phyloP scores from a whole-genome alignment of 2,888 invertebrate genomes.

The Lasius platythorax region DNA sequence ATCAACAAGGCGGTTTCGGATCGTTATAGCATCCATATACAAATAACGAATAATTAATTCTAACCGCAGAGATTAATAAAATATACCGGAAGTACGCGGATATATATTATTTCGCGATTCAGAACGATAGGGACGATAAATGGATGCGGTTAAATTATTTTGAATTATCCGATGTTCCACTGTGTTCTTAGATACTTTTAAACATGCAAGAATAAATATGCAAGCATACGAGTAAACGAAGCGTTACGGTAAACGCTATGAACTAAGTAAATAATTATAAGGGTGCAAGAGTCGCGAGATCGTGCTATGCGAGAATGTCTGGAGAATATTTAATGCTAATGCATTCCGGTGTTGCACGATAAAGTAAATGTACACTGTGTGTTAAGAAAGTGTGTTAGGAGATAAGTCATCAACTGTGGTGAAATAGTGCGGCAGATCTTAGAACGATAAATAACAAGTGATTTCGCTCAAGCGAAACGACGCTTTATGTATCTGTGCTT shows the following conservation, averaged over 20 bases:
- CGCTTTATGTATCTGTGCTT: neutral
- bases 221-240: conserved; percentile 16
- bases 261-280: conserved; percentile 38
- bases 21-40: conserved; percentile 10
- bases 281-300: neutral
- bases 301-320: conserved; percentile 6
- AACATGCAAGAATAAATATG: conserved; percentile 37
- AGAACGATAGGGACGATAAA: neutral
- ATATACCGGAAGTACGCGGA: neutral
- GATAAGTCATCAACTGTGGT: conserved; percentile 8
- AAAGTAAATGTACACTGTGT: conserved; percentile 5
- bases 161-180: neutral
- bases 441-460: conserved; percentile 1
- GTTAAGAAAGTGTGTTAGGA: neutral
- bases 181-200: neutral
- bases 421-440: neutral
- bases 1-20: conserved; percentile 4
- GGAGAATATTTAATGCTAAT: conserved; percentile 42
- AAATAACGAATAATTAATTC: conserved; percentile 43
- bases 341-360: conserved; percentile 6
- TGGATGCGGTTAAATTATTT: conserved; percentile 12
- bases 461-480: neutral
- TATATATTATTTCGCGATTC: conserved; percentile 30
- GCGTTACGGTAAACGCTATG: conserved; percentile 9
- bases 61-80: conserved; percentile 1